phyloP scores from a whole-genome alignment of 1,140 invertebrate genomes.

The Drosophila kurseongensis region DNA sequence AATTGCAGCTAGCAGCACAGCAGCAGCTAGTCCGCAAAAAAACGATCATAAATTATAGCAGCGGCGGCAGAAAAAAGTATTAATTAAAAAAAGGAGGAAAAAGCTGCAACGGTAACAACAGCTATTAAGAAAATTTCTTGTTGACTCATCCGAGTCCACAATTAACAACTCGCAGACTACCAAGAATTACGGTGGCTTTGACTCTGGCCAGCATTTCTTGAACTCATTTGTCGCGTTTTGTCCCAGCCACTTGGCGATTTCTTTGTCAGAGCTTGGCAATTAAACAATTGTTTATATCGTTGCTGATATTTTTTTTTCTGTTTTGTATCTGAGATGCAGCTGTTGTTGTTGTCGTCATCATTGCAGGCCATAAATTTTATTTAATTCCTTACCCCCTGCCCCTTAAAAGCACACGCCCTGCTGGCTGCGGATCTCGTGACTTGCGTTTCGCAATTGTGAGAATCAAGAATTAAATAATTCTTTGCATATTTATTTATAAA shows the following conservation, averaged over 20 bases:
- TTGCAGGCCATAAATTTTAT: constrained; percentile 70
- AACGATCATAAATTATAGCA: constrained; percentile 77
- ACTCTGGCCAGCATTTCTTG: constrained; percentile 60
- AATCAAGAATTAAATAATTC: constrained; percentile 81
- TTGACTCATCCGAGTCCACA: constrained; percentile 79
- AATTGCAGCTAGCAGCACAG: constrained; percentile 56
- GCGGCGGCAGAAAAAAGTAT: constrained; percentile 65
- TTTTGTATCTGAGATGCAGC: constrained; percentile 33
- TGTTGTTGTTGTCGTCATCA: constrained; percentile 40
- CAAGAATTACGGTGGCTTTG: constrained; percentile 47
- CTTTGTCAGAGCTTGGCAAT: constrained; percentile 75
- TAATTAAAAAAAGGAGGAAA: constrained; percentile 73
- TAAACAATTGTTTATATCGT: constrained; percentile 70
- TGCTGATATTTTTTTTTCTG: constrained; percentile 23
- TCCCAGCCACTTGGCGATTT: constrained; percentile 67
- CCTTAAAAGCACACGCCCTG: constrained; percentile 63
- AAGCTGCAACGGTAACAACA: constrained; percentile 75
- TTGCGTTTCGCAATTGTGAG: constrained; percentile 75
- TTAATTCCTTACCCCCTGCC: constrained; percentile 39
- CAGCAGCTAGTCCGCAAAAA: constrained; percentile 50
- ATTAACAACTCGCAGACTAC: constrained; percentile 70
- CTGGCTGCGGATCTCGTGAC: constrained; percentile 71
- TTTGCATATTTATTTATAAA: constrained; percentile 79
- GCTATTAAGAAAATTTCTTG: constrained; percentile 82
- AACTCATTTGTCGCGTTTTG: constrained; percentile 75